Evolutionary conservation across 2,888 invertebrate species (phyloP), one percentile per base, ranked within the genome.

Genomic region (Drosophila melanosoma): DNA sequence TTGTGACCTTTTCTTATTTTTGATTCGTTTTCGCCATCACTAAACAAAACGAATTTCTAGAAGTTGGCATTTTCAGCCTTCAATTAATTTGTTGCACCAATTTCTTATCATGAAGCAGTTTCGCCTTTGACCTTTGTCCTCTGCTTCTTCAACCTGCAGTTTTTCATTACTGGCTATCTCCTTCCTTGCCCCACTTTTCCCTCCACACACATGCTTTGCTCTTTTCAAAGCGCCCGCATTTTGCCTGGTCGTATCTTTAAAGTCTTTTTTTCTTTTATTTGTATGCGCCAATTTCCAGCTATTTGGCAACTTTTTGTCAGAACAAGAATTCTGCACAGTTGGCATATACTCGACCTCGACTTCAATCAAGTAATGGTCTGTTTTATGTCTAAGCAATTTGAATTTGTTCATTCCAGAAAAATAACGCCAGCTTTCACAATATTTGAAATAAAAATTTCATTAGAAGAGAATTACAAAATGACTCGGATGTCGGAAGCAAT

Each of bases 391-490:
- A 8, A 23, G 15, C 23, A 23, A 15, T 23, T 45, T 23, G 23
- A 42, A 33, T 2, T n/a, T 62, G 0, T 33, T 7, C 11, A 49
- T 70, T 74, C 1, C 60, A 74, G 74, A 26, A 60, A 32, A 32
- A 40, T 35, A 57, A 36, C 26, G 12, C 7, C 17, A 38, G 36
- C 20, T 26, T 38, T 7, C 42, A n/a, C 3, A 20, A 20, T 33
- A 57, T 56, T 76, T 32, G 6, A 29, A 70, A 33, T 53, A 52
- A 54, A 49, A 49, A 36, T 54, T 23, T 0, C 26, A 4, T 23
- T 33, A 33, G 1, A 35, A 38, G 29, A 26, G n/a, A 3, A n/a
- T 29, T 38, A 23, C 60, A 76, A 69, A 38, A 76, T 76, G 76
- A 53, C 42, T 57, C 56, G 48, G 63, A 45, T 54, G 33, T 20